phyloP scores from a whole-genome alignment of 2,888 invertebrate genomes.

The Cinara cedri region DNA sequence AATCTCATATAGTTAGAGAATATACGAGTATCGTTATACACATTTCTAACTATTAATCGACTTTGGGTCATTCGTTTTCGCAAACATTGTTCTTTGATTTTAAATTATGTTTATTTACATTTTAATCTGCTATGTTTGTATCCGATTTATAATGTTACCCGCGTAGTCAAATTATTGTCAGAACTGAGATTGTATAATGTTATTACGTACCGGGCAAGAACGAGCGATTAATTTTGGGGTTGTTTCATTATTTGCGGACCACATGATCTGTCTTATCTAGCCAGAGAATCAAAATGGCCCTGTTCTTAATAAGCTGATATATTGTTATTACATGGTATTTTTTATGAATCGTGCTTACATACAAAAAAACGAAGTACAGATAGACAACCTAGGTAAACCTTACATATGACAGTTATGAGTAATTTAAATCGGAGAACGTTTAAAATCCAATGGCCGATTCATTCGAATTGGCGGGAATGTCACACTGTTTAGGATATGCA shows the following conservation, averaged over 20 bases:
- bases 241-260: neutral
- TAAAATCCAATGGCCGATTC: too few species aligned
- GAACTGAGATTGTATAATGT: neutral
- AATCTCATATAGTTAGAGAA: too few species aligned
- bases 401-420: too few species aligned
- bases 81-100: too few species aligned
- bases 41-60: too few species aligned
- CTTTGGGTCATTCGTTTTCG: too few species aligned
- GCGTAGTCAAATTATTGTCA: neutral
- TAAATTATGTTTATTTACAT: too few species aligned
- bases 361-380: neutral
- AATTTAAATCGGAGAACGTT: too few species aligned
- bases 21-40: too few species aligned
- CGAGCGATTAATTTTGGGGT: slow-evolving; percentile 14
- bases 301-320: neutral
- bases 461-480: too few species aligned
- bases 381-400: too few species aligned
- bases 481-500: too few species aligned
- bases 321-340: neutral
- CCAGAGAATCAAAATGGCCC: neutral
- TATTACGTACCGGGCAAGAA: neutral
- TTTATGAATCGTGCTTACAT: neutral
- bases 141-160: neutral
- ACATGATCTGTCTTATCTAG: slow-evolving; percentile 9
- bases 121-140: neutral